These are phyloP conservation scores for Philaethria dido DNA, from an alignment of 2,888 invertebrate species.

Conservation along the genomic window DNA sequence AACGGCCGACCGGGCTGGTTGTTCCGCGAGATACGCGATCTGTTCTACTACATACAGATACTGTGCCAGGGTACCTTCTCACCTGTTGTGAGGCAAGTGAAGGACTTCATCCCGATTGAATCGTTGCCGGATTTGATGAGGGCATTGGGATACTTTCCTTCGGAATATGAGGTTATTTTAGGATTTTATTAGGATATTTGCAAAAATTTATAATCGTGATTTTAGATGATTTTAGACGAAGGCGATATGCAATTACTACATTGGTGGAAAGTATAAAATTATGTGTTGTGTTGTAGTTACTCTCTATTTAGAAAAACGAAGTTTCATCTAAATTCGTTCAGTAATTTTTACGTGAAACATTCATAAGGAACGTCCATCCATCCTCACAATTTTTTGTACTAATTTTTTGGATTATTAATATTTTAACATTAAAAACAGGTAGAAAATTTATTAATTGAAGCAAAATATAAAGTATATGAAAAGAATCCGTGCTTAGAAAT, in stretches of 20 bases:
- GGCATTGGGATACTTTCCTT: conserved; percentile 89
- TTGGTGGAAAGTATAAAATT: too few relatives aligned
- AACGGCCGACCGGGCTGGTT: conserved; percentile 88
- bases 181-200: background rate
- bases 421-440: conserved; percentile 64
- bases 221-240: too few relatives aligned
- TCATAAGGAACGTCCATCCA: too few relatives aligned
- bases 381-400: too few relatives aligned
- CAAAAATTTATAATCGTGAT: too few relatives aligned
- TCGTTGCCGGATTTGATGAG: conserved; percentile 90
- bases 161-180: conserved; percentile 86
- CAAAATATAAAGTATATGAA: conserved; percentile 79
- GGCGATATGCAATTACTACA: too few relatives aligned
- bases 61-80: conserved; percentile 88
- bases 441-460: conserved; percentile 84
- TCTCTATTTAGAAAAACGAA: too few relatives aligned
- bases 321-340: too few relatives aligned
- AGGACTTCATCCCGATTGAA: conserved; percentile 84
- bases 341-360: too few relatives aligned
- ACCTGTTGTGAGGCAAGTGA: conserved; percentile 84
- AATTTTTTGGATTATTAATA: background rate
- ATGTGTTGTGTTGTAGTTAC: too few relatives aligned
- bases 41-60: conserved; percentile 91
- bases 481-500: conserved; percentile 79
- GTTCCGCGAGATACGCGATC: conserved; percentile 88